Evolutionary conservation across 2,113 vertebrate genomes (phyloP).

Genomic region (Colistium nudipinnis): DNA sequence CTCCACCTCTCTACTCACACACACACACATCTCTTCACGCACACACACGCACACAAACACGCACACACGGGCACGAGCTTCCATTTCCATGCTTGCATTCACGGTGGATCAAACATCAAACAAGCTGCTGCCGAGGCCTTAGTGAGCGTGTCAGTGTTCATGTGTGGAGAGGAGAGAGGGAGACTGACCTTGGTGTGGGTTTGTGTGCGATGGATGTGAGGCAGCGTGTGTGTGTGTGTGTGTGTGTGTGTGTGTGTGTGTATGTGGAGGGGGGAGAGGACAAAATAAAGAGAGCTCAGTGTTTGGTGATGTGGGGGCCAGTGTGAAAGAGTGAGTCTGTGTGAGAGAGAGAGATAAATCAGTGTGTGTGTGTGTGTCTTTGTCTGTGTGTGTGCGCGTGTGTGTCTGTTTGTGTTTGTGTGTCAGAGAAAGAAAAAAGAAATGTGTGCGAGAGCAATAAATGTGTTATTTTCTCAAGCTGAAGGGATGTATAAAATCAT

Average conservation of each 20-base stretch:
- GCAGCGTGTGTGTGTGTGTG: neutral
- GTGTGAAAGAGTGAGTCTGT: conserved; percentile 14
- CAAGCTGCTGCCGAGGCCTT: conserved; percentile 28
- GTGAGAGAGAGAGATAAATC: conserved; percentile 16
- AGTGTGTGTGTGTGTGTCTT: neutral
- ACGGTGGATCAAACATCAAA: conserved; percentile 53
- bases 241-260: conserved; percentile 11
- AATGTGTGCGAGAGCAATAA: neutral
- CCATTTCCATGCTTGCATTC: conserved; percentile 26
- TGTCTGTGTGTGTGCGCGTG: neutral
- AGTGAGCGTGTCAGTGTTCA: conserved; percentile 33
- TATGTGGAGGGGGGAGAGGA: conserved; percentile 21
- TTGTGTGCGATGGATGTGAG: conserved; percentile 20
- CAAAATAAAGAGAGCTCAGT: conserved; percentile 56
- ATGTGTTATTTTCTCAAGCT: neutral
- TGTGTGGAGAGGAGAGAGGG: conserved; percentile 26
- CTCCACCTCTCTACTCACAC: neutral
- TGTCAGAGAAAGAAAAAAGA: neutral
- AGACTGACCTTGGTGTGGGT: conserved; percentile 20
- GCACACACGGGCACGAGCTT: neutral
- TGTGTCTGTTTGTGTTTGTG: neutral
- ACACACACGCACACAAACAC: conserved; percentile 3
- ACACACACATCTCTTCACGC: neutral
- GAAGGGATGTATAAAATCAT: conserved; percentile 12
- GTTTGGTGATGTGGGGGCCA: conserved; percentile 43